Base-by-base conservation (phyloP, 1,140 invertebrate genomes). In the Drosophila sucinea region DNA sequence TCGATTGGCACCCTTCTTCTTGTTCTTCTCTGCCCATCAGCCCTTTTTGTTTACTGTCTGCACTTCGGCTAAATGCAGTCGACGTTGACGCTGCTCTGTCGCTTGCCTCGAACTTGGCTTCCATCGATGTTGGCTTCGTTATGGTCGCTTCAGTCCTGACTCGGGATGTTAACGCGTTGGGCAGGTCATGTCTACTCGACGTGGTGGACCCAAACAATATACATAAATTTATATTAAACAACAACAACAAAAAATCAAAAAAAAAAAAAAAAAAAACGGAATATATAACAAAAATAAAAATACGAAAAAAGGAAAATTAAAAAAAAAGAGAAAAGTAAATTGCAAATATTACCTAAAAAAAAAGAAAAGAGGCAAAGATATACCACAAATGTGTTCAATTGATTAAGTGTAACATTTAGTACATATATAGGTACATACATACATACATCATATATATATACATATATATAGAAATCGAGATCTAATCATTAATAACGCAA, bases 101-200 rank as follows among this genome's bases (percentile, higher is more conserved):
- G 72, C 41, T 66, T 54, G 51, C 33, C 65, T 35, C 51, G 30
- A 47, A 63, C 73, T 17, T 51, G 44, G 44, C 44, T 51, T 51
- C 60, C 73, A 25, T 51, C 61, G 35, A 38, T 65, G 41, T 63
- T 67, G 73, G 66, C 70, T 79, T 62, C 68, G 68, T 79, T 73
- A 72, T 70, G 73, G 73, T 75, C 78, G 75, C 68, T 91, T 91
- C 81, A 92, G 91, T 92, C 91, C 91, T 92, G 91, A 92, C 89
- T 90, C 91, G 91, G 91, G 91, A 90, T 91, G 91, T 91, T 91
- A 85, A 64, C 91, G 84, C 84, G 91, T 92, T 91, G 90, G 91
- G 91, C 91, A 92, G 91, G 91, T 92, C 91, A 92, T 92, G 91
- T 91, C 91, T 90, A 87, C 77, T 86, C 77, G 77, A 77, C 83